A percentile compares a stretch with the other conserved stretches of the same genome.
These are phyloP conservation scores for Scaptomyza hsui DNA, from an alignment of 1,140 invertebrate genomes.

Conservation along the genomic window DNA sequence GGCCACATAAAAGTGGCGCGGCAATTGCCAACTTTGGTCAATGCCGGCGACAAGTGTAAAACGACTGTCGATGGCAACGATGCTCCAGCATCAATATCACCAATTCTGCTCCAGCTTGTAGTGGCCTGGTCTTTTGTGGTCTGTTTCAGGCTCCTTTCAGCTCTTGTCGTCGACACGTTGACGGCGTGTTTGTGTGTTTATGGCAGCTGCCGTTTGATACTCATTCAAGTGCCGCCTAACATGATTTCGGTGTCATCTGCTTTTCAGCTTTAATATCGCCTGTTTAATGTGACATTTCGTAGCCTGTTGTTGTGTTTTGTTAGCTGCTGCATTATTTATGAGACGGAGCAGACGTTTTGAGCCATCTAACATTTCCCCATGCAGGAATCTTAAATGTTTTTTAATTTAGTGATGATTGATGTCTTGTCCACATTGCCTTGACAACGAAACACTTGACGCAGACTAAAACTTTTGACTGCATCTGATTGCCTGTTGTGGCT, in stretches of 20 bases:
- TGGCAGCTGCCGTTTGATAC: constrained; percentile 82
- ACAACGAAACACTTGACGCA: constrained; percentile 73
- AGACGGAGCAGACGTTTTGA: constrained; percentile 30
- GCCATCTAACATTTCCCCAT: constrained; percentile 60
- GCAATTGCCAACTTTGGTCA: constrained; percentile 82
- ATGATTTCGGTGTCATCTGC: constrained; percentile 82
- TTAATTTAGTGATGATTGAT: constrained; percentile 83
- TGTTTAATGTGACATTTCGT: constrained; percentile 81
- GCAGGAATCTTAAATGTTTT: constrained; percentile 77
- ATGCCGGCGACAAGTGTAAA: constrained; percentile 82
- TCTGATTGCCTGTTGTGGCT: constrained; percentile 3
- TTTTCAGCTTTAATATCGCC: constrained; percentile 81
- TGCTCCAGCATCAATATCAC: constrained; percentile 28
- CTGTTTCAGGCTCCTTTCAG: constrained; percentile 41
- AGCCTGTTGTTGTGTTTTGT: constrained; percentile 19
- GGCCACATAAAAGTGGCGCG: constrained; percentile 80
- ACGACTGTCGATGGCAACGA: constrained; percentile 65
- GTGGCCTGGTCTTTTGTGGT: constrained; percentile 4
- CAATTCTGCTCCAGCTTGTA: constrained; percentile 9
- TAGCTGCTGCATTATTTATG: constrained; percentile 75
- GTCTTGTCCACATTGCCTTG: constrained; percentile 74
- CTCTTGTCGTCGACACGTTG: constrained; percentile 36
- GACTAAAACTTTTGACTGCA: constrained; percentile 10
- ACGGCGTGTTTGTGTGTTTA: constrained; percentile 77
- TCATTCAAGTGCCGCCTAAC: constrained; percentile 82